Evolutionary conservation across 1,140 invertebrate genomes (phyloP), one percentile per base, ranked within the genome.

Genomic region (Papilio polyxenes): DNA sequence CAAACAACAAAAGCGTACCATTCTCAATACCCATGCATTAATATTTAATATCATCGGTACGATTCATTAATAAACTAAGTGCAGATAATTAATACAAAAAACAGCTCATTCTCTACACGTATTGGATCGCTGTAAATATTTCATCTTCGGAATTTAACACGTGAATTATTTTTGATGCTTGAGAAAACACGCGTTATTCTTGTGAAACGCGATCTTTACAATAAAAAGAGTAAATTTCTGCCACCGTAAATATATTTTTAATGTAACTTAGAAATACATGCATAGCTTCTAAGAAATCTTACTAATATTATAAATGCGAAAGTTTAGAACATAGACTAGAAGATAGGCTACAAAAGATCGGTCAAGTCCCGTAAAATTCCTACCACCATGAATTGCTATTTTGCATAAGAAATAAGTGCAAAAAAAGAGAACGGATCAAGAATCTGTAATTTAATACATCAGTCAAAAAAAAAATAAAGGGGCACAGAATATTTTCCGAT

Each of bases 41-140:
- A 72, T 72, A 72, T 37, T 72, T 40, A 37, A 72, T 72, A 37
- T 62, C 59, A 62, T 72, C 31, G 31, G 31, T 37, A 37, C 23
- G 65, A 72, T 72, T 23, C 62, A 65, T 65, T 72, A 72, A 37
- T 72, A 72, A 37, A 37, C 65, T 23, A 31, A 65, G 11, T 72
- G 23, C 65, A 72, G 65, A 37, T 40, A 72, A 72, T 72, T 72
- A 40, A 72, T 72, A 72, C 65, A 72, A 72, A 72, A 72, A 72
- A 17, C 13, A 37, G 65, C 65, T 72, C 65, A 72, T 72, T 72
- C 13, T 72, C 65, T 72, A 72, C 65, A 37, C 9, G 20, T 40
- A 37, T 72, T 31, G 23, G 31, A 72, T 72, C 65, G 11, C 15
- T 37, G 15, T 72, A 72, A 69, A 69, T 40, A 72, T 23, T 72